These are phyloP conservation scores for Hycleus cichorii DNA, from an alignment of 1,140 invertebrate genomes.

Conservation along the genomic window DNA sequence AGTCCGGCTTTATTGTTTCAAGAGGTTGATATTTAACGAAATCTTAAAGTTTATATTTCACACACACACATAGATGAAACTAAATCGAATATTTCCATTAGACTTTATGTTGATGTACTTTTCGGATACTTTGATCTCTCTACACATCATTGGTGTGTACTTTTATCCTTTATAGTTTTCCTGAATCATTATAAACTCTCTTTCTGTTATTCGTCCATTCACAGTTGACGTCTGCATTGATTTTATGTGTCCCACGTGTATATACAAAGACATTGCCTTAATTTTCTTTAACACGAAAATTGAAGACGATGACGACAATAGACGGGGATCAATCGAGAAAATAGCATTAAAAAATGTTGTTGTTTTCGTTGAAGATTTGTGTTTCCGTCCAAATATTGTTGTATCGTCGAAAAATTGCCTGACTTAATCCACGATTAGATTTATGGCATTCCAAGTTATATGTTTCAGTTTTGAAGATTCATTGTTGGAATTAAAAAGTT, in stretches of 20 bases:
- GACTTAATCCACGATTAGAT: too few species aligned
- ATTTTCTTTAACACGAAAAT: neutral
- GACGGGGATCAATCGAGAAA: neutral
- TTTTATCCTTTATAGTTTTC: conserved; percentile 34
- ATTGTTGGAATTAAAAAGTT: too few species aligned
- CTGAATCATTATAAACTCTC: conserved; percentile 31
- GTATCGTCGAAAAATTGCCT: too few species aligned
- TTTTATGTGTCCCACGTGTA: conserved; percentile 36
- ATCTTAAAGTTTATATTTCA: conserved; percentile 13
- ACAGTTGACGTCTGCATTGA: conserved; percentile 29
- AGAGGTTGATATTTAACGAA: conserved; percentile 8
- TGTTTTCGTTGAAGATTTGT: neutral
- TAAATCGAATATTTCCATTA: conserved; percentile 26
- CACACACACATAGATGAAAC: neutral
- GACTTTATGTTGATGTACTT: conserved; percentile 24
- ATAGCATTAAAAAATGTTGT: neutral
- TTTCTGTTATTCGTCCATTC: conserved; percentile 29
- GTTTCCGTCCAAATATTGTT: too few species aligned
- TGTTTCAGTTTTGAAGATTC: too few species aligned
- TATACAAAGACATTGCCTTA: conserved; percentile 25
- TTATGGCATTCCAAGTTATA: too few species aligned
- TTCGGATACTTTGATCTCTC: conserved; percentile 32
- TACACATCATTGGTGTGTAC: conserved; percentile 26
- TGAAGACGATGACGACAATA: too few species aligned
- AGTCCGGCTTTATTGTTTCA: conserved; percentile 15